A percentile compares a stretch with the other conserved stretches of the same genome.
Conservation (phyloP, 2,888 invertebrate genomes). For the Julus scanicus region DNA sequence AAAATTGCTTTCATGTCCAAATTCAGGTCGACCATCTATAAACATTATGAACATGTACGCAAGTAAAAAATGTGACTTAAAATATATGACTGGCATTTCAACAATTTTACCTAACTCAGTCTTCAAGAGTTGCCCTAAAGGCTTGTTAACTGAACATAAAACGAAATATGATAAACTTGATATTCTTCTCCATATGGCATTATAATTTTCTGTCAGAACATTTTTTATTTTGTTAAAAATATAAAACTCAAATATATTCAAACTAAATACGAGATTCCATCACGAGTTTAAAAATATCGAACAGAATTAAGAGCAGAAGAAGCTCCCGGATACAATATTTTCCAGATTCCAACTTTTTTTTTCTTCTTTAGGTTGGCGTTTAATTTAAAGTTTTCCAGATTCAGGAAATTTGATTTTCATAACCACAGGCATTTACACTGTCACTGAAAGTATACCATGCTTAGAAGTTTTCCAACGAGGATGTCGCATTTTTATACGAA, state of each 20-base stretch:
- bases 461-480: not conserved
- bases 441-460: not conserved
- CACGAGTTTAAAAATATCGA: not conserved
- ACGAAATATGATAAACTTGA: no score
- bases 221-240: no score
- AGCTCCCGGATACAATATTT: not conserved
- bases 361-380: not conserved
- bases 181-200: no score
- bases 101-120: no score
- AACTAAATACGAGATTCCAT: not conserved
- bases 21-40: no score
- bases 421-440: constrained; percentile 13
- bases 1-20: no score
- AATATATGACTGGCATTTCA: no score
- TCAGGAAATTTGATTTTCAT: constrained; percentile 16
- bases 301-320: not conserved
- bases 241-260: not conserved
- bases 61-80: no score
- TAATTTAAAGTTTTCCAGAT: not conserved
- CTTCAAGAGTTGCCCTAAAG: no score
- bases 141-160: no score
- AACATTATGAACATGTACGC: no score
- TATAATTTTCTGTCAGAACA: no score
- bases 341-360: not conserved
- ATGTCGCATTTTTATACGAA: not conserved